Conservation (phyloP, 1,140 invertebrate genomes). For the Metopolophium dirhodum region DNA sequence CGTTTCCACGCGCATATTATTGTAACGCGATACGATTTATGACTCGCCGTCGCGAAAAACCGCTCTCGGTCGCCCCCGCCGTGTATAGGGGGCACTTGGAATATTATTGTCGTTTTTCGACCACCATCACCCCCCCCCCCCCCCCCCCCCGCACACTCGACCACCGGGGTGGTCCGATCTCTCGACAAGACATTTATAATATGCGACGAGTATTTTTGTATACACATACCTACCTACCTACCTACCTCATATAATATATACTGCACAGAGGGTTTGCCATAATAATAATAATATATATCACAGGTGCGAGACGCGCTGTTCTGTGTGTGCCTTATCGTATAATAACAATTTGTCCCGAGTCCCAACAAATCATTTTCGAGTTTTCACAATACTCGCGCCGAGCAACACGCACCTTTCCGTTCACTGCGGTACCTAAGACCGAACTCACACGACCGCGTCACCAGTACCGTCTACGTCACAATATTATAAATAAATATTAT, state of each 20-base stretch:
- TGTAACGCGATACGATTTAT: slow-evolving; percentile 32
- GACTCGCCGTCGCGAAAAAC: neutral
- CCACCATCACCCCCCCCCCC: neutral
- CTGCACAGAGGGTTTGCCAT: neutral
- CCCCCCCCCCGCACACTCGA: neutral
- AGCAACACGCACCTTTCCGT: neutral
- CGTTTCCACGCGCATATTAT: neutral
- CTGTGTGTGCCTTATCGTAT: neutral
- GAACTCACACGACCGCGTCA: neutral
- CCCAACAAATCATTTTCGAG: slow-evolving; percentile 36
- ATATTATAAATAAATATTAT: neutral
- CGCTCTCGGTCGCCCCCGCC: neutral
- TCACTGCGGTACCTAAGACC: neutral
- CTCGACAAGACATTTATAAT: slow-evolving; percentile 5
- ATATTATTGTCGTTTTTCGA: neutral
- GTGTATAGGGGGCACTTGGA: neutral
- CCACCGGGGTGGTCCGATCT: slow-evolving; percentile 2
- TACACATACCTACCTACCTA: neutral
- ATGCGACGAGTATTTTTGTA: neutral
- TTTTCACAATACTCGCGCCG: neutral
- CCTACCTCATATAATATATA: neutral
- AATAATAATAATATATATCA: slow-evolving; percentile 17
- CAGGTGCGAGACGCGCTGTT: slow-evolving; percentile 10
- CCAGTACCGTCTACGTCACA: neutral
- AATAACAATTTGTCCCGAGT: slow-evolving; percentile 36